Conservation (phyloP, 2,113 vertebrate genomes). For the Toxostoma redivivum region DNA sequence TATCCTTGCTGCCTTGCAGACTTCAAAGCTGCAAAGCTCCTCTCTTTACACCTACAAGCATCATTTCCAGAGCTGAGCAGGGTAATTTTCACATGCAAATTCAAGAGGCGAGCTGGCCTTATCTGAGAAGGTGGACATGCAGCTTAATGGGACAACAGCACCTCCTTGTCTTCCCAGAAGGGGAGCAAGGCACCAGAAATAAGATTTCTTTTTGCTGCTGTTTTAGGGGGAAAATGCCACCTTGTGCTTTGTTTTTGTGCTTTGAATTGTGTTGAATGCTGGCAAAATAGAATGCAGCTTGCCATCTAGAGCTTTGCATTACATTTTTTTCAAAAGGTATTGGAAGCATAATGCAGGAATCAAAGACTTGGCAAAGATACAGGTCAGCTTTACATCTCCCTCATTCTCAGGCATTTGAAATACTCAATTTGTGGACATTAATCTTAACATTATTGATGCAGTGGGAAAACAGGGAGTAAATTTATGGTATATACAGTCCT, state of each 20-base stretch:
- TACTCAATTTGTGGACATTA: not conserved
- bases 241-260: not conserved
- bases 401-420: not conserved
- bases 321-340: not conserved
- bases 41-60: slow-evolving; percentile 39
- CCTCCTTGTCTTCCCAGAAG: not conserved
- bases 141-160: slow-evolving; percentile 23
- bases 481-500: not conserved
- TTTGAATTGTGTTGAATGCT: not conserved
- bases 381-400: not conserved
- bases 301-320: not conserved
- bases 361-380: slow-evolving; percentile 1
- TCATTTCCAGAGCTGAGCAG: slow-evolving; percentile 55
- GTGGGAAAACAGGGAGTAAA: slow-evolving; percentile 10
- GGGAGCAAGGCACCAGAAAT: not conserved
- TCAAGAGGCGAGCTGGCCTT: not conserved
- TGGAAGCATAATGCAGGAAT: slow-evolving; percentile 20
- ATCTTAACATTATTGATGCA: slow-evolving; percentile 18
- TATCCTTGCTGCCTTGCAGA: not conserved
- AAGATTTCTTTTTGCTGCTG: not conserved
- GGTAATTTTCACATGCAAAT: slow-evolving; percentile 74
- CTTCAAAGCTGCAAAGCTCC: slow-evolving; percentile 56
- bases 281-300: not conserved
- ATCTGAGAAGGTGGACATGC: not conserved
- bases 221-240: not conserved